A percentile compares a stretch with the other conserved stretches of the same genome.
Conservation (phyloP, 2,888 invertebrate genomes). For the Orthosia gothica region DNA sequence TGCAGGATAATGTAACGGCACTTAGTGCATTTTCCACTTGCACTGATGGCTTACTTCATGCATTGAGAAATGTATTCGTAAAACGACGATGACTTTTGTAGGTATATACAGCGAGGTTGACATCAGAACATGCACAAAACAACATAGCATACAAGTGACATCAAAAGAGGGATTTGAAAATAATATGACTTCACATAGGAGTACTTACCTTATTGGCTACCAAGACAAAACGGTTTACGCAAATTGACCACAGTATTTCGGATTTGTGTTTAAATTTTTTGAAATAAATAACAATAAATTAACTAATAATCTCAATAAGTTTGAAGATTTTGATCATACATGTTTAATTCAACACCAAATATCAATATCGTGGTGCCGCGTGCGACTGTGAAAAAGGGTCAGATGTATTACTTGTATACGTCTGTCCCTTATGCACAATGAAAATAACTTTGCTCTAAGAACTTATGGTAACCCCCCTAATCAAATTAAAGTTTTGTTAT, state of each 20-base stretch:
- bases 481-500: background rate
- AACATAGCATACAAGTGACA: background rate
- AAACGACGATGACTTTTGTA: conserved; percentile 13
- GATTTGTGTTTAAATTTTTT: too few relatives aligned
- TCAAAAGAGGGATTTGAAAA: conserved; percentile 3
- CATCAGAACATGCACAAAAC: background rate
- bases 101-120: background rate
- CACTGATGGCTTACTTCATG: background rate
- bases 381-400: too few relatives aligned
- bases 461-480: too few relatives aligned
- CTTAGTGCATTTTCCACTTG: background rate
- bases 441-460: too few relatives aligned
- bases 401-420: too few relatives aligned
- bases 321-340: background rate
- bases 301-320: too few relatives aligned
- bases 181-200: too few relatives aligned
- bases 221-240: too few relatives aligned
- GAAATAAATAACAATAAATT: too few relatives aligned
- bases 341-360: background rate
- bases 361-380: too few relatives aligned
- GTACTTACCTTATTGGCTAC: background rate
- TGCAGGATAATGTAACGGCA: background rate
- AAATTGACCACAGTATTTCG: too few relatives aligned
- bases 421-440: too few relatives aligned
- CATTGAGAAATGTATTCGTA: background rate